Evolutionary conservation across 2,888 invertebrate species (phyloP), one percentile per base, ranked within the genome.

Genomic region (Labia minor): DNA sequence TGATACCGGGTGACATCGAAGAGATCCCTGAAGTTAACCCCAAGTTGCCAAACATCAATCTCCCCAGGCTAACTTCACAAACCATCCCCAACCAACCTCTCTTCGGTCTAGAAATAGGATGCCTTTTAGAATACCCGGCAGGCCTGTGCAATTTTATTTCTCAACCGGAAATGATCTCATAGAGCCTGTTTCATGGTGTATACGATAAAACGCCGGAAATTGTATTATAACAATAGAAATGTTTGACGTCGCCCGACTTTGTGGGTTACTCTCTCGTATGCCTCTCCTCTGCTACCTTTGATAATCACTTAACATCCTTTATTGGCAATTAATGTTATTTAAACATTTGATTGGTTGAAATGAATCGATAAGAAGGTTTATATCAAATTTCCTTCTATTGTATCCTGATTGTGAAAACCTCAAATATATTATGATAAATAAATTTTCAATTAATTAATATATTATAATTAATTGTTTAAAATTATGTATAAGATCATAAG

Each of bases 181-280:
- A 49, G 49, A 49, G 8, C 14, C 49, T 49, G 49, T 14, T 11
- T 11, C 49, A 49, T 49, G 49, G 49, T 16, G 16, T 49, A n/a
- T 49, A 49, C 49, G 49, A 49, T 49, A 49, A 49, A 49, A 14
- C 49, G 14, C 49, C 14, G 49, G 49, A 49, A 49, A 49, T 49
- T 49, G 49, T 49, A 49, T 49, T 49, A 49, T 49, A 49, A 49
- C 49, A 49, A 49, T 49, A 14, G 49, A 49, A 49, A 49, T 49
- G 49, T 49, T 49, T 49, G 49, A 14, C 49, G 49, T 49, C 49
- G 49, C 14, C 14, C 16, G 14, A 49, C 49, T 49, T 49, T 49
- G 49, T 16, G 49, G 49, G 49, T 49, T 49, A 3, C 49, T 49
- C 49, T 2, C 49, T 49, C 49, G 3, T 3, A 49, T 14, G 26